Evolutionary conservation across 1,140 invertebrate species (phyloP), one percentile per base, ranked within the genome.

Genomic region (Argopecten irradians): DNA sequence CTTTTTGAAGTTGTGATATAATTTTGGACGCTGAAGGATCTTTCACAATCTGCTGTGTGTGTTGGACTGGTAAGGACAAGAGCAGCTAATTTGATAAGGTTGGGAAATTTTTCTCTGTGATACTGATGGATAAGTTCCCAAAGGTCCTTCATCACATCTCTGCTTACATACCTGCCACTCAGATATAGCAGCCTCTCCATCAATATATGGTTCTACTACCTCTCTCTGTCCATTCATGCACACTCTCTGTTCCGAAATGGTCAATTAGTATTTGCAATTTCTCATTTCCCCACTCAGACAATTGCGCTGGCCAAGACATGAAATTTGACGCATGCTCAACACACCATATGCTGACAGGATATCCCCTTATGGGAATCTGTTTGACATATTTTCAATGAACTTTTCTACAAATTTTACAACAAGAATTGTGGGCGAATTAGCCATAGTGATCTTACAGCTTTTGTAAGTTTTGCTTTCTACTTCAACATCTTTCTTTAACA

Each of bases 11-110:
- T 89, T 0, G 85, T 14, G 32, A 91, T 90, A 41, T 83, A 34
- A 33, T 91, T 91, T 84, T 91, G 90, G 5, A 82, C 46, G 28
- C 84, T 86, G 35, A 91, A 90, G 0, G 82, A 87, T 83, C 89
- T 88, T 34, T 91, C 90, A 88, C 87, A 89, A 0, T 84, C 90
- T 83, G 90, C 88, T 83, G 90, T 91, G 82, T 91, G 88, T 11
- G 89, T 84, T n/a, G 90, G 41, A 82, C 86, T 82, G n/a, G 86
- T 89, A 1, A 90, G 84, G 19, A 87, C 89, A 34, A 91, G 83
- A 16, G 19, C 13, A 28, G 90, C 90, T 32, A 90, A 83, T 35
- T 82, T 88, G 0, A 88, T 13, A 39, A 91, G 36, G 71, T 91
- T 87, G 34, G 90, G 89, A 85, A 91, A 90, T 32, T 86, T 14